A percentile compares a stretch with the other conserved stretches of the same genome.
phyloP scores from a whole-genome alignment of 2,888 invertebrate species.

The Lamellibrachia columna region DNA sequence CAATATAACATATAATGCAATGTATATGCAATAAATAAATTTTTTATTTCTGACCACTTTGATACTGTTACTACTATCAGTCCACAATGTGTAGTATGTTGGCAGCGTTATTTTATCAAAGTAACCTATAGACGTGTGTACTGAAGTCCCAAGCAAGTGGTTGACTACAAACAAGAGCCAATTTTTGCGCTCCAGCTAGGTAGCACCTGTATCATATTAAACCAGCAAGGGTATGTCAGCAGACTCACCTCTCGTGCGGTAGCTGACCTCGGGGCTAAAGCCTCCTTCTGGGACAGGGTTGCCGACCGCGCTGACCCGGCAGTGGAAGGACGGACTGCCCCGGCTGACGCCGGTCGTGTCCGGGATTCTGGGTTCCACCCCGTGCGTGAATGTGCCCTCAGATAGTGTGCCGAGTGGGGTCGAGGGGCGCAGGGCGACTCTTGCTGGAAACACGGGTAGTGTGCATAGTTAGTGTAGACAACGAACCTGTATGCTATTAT shows the following conservation, averaged over 20 bases:
- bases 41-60: no score
- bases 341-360: constrained; percentile 23
- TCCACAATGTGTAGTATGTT: no score
- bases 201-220: not conserved
- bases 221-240: not conserved
- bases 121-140: no score
- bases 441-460: constrained; percentile 37
- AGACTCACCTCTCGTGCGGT: constrained; percentile 54
- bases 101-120: no score
- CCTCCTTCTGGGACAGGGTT: constrained; percentile 21
- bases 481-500: not conserved
- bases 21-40: no score
- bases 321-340: constrained; percentile 24
- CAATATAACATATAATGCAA: no score
- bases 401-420: constrained; percentile 57
- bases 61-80: no score
- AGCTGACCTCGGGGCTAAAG: constrained; percentile 56
- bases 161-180: no score
- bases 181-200: no score
- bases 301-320: not conserved
- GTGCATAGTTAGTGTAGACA: not conserved
- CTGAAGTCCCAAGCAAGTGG: no score
- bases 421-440: constrained; percentile 53
- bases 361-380: constrained; percentile 34
- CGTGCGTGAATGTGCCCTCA: constrained; percentile 62